Conservation (phyloP, 2,888 invertebrate species). For the Aleiodes leptofemur region DNA sequence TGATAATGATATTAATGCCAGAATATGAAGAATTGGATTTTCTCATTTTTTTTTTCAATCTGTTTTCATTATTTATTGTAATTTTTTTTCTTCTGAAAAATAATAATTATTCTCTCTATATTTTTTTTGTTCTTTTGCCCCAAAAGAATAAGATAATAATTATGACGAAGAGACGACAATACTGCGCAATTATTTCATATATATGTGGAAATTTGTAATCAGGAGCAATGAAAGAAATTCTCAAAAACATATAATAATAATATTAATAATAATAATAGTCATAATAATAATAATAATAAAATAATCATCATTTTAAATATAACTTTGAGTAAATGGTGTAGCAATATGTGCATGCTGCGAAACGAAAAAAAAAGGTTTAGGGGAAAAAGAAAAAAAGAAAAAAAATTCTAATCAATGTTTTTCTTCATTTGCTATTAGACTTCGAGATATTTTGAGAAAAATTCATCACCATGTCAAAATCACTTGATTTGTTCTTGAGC, state of each 20-base stretch:
- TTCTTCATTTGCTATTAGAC: neutral
- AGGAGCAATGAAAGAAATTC: constrained; percentile 18
- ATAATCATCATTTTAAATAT: constrained; percentile 1
- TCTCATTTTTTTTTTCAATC: too few species aligned
- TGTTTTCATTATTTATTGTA: neutral
- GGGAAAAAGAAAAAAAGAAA: neutral
- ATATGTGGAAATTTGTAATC: constrained; percentile 12
- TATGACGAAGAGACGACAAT: constrained; percentile 23
- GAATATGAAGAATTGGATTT: too few species aligned
- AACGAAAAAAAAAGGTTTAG: constrained; percentile 12
- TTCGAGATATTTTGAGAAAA: too few species aligned
- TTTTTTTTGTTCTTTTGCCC: too few species aligned
- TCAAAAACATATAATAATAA: neutral
- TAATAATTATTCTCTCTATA: neutral
- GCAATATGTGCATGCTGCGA: constrained; percentile 26
- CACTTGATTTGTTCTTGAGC: too few species aligned
- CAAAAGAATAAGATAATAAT: neutral
- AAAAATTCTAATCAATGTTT: neutral
- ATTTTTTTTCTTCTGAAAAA: neutral
- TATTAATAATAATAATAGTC: too few species aligned
- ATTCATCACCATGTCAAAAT: too few species aligned
- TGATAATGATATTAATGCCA: too few species aligned
- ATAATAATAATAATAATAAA: too few species aligned
- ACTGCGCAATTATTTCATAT: constrained; percentile 9
- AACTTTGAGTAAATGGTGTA: constrained; percentile 10